These are phyloP conservation scores for Callipepla squamata DNA, from an alignment of 2,113 vertebrate genomes.

Conservation along the genomic window DNA sequence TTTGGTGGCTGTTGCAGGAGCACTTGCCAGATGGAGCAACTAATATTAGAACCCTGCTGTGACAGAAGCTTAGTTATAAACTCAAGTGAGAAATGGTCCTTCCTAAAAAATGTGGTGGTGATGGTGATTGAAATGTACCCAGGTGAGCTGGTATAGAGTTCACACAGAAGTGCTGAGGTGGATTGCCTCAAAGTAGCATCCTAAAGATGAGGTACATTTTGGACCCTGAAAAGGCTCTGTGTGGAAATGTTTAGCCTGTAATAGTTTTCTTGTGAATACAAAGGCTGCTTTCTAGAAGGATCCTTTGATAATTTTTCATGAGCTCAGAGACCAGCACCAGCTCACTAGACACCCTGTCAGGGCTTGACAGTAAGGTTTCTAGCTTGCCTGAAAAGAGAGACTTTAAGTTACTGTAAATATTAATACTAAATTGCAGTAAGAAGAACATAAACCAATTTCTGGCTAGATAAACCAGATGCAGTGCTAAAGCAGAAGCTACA, in stretches of 20 bases:
- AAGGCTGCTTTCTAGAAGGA: not conserved
- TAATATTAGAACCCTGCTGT: not conserved
- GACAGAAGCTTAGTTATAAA: not conserved
- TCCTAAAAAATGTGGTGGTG: not conserved
- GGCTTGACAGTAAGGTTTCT: not conserved
- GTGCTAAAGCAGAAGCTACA: not conserved
- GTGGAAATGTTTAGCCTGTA: not conserved
- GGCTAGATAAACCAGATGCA: not conserved
- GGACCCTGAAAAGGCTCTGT: not conserved
- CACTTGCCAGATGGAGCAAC: not conserved
- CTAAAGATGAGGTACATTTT: not conserved
- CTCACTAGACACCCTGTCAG: not conserved
- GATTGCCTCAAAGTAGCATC: not conserved
- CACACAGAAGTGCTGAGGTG: not conserved
- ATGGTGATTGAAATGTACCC: not conserved
- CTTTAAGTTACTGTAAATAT: not conserved
- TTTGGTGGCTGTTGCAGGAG: not conserved
- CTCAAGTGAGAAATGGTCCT: not conserved
- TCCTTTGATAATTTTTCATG: not conserved
- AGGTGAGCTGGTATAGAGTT: not conserved
- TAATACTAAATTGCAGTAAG: not conserved
- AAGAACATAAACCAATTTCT: not conserved
- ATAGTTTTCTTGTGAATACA: not conserved
- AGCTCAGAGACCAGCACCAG: rapidly evolving
- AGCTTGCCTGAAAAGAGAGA: not conserved